Evolutionary conservation across 2,113 vertebrate genomes (phyloP).

Genomic region (human (Homo sapiens)): DNA sequence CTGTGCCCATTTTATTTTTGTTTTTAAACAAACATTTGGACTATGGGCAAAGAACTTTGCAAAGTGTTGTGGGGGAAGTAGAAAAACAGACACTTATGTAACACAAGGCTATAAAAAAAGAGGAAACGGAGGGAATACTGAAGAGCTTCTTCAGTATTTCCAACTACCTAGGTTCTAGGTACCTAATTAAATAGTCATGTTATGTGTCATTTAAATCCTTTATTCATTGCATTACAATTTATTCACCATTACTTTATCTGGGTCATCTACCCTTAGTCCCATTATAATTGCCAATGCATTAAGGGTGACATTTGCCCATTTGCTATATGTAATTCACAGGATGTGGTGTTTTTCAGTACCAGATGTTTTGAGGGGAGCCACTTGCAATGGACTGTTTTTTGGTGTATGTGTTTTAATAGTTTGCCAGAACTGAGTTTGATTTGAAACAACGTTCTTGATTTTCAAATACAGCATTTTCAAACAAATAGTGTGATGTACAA

Average conservation of each 20-base stretch:
- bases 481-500: conserved; percentile 60
- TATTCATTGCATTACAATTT: neutral
- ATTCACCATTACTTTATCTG: neutral
- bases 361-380: conserved; percentile 55
- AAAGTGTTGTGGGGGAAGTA: neutral
- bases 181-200: neutral
- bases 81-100: conserved; percentile 35
- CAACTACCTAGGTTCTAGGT: neutral
- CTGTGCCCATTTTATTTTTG: conserved; percentile 28
- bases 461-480: conserved; percentile 65
- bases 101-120: neutral
- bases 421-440: conserved; percentile 64
- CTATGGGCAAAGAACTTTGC: conserved; percentile 29
- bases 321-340: conserved; percentile 7
- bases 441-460: conserved; percentile 65
- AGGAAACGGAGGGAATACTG: neutral
- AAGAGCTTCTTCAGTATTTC: neutral
- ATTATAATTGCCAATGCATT: neutral
- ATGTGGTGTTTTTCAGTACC: neutral
- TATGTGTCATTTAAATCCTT: neutral
- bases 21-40: conserved; percentile 55
- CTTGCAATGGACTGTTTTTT: conserved; percentile 50
- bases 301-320: conserved; percentile 15
- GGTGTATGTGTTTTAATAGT: conserved; percentile 49
- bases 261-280: neutral